Percentiles rank a stretch among this genome's conserved stretches.
phyloP scores from a whole-genome alignment of 2,113 vertebrate species.

The Xyrauchen texanus region DNA sequence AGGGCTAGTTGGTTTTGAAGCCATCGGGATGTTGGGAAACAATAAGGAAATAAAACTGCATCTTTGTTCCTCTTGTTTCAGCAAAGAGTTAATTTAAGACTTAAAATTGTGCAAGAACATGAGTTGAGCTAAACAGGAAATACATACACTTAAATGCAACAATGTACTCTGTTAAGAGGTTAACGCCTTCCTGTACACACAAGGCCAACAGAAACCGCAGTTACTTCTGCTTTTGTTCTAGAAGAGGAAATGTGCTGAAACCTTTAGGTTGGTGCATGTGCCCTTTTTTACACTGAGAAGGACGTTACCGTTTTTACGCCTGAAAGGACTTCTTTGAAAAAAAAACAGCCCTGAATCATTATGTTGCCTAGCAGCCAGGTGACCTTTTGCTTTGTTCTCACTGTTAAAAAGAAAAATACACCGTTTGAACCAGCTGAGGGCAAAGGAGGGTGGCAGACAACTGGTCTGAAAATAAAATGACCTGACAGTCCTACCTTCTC shows the following conservation, averaged over 20 bases:
- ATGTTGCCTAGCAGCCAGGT: too few species aligned
- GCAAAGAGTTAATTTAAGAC: background rate
- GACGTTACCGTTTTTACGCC: background rate
- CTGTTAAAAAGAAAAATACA: too few species aligned
- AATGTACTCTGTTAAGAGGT: background rate
- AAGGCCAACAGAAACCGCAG: background rate
- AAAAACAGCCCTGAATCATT: background rate
- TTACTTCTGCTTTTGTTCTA: conserved; percentile 43
- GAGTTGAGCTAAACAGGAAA: conserved; percentile 43
- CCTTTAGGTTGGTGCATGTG: too few species aligned
- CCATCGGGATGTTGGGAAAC: too few species aligned
- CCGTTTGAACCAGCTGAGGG: too few species aligned
- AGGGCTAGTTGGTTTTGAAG: too few species aligned
- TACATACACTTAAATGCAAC: conserved; percentile 15
- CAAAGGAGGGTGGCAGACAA: too few species aligned
- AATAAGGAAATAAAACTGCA: too few species aligned
- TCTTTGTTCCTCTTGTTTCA: too few species aligned
- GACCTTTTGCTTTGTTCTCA: too few species aligned
- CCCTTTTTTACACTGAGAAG: background rate
- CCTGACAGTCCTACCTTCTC: too few species aligned
- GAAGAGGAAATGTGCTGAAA: conserved; percentile 13
- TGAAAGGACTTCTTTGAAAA: background rate
- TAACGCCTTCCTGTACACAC: background rate
- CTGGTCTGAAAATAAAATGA: too few species aligned
- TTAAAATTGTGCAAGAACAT: background rate